phyloP scores from a whole-genome alignment of 2,888 invertebrate species.

The Autographa pulchrina region DNA sequence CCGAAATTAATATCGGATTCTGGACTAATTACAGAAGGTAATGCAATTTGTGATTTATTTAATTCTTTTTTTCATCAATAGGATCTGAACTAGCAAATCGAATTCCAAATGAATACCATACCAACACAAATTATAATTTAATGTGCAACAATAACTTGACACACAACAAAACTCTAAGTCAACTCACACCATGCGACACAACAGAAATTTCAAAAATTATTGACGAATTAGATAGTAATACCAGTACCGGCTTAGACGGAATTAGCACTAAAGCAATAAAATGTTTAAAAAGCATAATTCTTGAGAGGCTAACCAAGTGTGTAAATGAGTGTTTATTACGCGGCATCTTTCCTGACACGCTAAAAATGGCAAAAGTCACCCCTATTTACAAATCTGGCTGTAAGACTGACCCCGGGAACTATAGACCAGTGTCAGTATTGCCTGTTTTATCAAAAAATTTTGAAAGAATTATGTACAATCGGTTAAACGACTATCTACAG shows the following conservation, averaged over 20 bases:
- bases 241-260: constrained; percentile 20
- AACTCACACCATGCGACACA: neutral
- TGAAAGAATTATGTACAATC: neutral
- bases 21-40: too few relatives aligned
- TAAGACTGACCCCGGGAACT: constrained; percentile 37
- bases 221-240: constrained; percentile 10
- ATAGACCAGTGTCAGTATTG: constrained; percentile 38
- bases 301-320: neutral
- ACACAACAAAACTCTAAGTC: too few relatives aligned
- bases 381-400: constrained; percentile 38
- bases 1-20: too few relatives aligned
- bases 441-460: constrained; percentile 5
- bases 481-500: too few relatives aligned
- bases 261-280: constrained; percentile 27
- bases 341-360: constrained; percentile 36
- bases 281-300: constrained; percentile 13
- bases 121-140: too few relatives aligned
- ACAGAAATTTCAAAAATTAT: constrained; percentile 19
- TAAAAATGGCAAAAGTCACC: constrained; percentile 47
- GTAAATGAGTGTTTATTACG: constrained; percentile 23
- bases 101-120: too few relatives aligned
- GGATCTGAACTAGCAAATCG: too few relatives aligned
- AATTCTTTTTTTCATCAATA: too few relatives aligned
- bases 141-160: too few relatives aligned
- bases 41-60: too few relatives aligned